Evolutionary conservation across 1,140 invertebrate species (phyloP).

Genomic region (Condylostylus longicornis): DNA sequence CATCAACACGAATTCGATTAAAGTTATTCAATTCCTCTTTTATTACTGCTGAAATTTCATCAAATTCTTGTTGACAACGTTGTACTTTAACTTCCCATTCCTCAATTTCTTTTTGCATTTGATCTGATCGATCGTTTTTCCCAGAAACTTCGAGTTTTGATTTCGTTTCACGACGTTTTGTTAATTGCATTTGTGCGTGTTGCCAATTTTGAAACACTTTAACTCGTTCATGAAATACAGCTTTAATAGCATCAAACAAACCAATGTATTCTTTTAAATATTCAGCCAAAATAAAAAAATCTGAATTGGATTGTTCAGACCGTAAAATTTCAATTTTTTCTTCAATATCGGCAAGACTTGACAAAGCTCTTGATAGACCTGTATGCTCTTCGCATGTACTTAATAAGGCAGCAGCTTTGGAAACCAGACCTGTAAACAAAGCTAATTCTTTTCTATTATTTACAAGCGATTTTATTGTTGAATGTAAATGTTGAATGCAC

Average conservation of each 20-base stretch:
- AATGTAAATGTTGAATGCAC: conserved; percentile 75
- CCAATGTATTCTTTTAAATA: conserved; percentile 91
- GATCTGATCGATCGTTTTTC: conserved; percentile 74
- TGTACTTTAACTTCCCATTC: conserved; percentile 97
- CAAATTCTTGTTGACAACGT: conserved; percentile 89
- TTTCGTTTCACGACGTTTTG: conserved; percentile 88
- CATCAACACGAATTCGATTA: conserved; percentile 71
- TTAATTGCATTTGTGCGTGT: conserved; percentile 85
- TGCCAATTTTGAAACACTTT: conserved; percentile 98
- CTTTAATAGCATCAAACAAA: conserved; percentile 84
- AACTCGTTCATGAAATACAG: conserved; percentile 94
- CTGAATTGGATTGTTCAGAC: conserved; percentile 84
- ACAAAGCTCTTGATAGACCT: conserved; percentile 75
- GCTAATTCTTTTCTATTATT: conserved; percentile 76
- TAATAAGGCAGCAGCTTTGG: conserved; percentile 75
- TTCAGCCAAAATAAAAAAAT: conserved; percentile 87
- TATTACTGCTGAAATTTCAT: conserved; percentile 90
- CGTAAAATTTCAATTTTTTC: conserved; percentile 69
- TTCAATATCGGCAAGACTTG: conserved; percentile 85
- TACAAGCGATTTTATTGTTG: conserved; percentile 77
- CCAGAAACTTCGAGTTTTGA: conserved; percentile 77
- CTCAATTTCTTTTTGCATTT: conserved; percentile 69
- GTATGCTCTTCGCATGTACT: conserved; percentile 93
- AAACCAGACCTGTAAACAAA: conserved; percentile 55
- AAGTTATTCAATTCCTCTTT: conserved; percentile 90